A percentile compares a stretch with the other conserved stretches of the same genome.
These are phyloP conservation scores for Aricia agestis DNA, from an alignment of 1,140 invertebrate genomes.

Conservation along the genomic window DNA sequence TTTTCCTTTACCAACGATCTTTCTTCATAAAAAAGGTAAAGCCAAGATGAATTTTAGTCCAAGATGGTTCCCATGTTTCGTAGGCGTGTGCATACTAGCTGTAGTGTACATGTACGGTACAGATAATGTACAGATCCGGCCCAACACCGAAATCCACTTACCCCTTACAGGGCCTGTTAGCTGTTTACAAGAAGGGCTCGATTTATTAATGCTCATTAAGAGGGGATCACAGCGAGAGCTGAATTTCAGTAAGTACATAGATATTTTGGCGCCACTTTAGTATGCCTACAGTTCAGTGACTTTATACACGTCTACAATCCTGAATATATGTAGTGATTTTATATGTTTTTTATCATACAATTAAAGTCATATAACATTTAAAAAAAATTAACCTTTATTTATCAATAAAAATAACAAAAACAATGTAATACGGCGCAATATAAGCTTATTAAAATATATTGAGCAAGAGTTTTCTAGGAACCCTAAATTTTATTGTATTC, in stretches of 20 bases:
- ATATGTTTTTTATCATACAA: too few species aligned
- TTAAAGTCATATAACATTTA: too few species aligned
- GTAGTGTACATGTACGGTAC: constrained; percentile 20
- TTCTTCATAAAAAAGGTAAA: too few species aligned
- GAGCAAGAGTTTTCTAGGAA: too few species aligned
- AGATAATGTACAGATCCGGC: constrained; percentile 58
- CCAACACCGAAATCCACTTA: constrained; percentile 74
- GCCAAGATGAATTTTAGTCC: too few species aligned
- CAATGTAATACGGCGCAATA: too few species aligned
- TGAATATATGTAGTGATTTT: too few species aligned
- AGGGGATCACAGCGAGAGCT: constrained; percentile 57
- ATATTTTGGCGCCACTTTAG: constrained; percentile 36
- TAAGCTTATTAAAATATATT: too few species aligned
- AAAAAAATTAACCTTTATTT: too few species aligned
- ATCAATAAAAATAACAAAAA: too few species aligned
- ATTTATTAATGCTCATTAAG: constrained; percentile 75
- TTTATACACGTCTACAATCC: not conserved
- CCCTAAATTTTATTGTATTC: too few species aligned
- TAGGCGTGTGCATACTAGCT: not conserved
- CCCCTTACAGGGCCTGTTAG: constrained; percentile 60
- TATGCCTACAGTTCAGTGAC: not conserved
- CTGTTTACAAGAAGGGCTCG: constrained; percentile 71
- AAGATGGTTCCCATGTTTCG: not conserved
- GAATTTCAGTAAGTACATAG: constrained; percentile 63
- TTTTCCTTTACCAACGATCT: too few species aligned